phyloP scores from a whole-genome alignment of 2,797 vertebrate genomes.

The Morus bassanus region DNA sequence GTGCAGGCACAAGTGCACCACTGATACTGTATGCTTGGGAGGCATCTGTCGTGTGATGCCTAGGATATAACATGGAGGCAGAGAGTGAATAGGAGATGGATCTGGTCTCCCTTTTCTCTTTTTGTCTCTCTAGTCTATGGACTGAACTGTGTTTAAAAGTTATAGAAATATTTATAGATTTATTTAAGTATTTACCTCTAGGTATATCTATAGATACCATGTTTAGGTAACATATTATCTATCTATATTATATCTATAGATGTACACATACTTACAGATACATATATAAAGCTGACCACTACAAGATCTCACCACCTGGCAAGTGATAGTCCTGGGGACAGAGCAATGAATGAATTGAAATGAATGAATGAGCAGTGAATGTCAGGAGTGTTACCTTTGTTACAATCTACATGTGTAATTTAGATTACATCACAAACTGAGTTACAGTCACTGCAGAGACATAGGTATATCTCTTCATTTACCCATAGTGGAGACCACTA shows the following conservation, averaged over 20 bases:
- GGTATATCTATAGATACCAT: not conserved
- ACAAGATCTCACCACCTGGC: not conserved
- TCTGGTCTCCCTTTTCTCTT: not conserved
- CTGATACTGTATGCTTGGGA: not conserved
- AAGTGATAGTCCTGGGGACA: not conserved
- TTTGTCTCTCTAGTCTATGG: not conserved
- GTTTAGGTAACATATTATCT: not conserved
- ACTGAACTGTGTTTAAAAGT: not conserved
- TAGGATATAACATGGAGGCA: not conserved
- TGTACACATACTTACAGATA: not conserved
- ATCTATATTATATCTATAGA: not conserved
- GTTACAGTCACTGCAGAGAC: accelerated
- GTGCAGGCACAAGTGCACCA: not conserved
- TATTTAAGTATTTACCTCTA: not conserved
- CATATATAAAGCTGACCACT: not conserved
- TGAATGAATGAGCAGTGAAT: not conserved
- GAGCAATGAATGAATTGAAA: not conserved
- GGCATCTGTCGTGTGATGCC: not conserved
- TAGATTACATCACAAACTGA: not conserved
- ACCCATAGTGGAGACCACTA: not conserved
- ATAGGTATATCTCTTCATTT: not conserved
- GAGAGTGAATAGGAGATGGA: not conserved
- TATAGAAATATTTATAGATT: not conserved
- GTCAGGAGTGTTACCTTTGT: not conserved
- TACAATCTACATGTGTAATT: not conserved